phyloP scores from a whole-genome alignment of 2,888 invertebrate genomes.

The Hyles lineata region DNA sequence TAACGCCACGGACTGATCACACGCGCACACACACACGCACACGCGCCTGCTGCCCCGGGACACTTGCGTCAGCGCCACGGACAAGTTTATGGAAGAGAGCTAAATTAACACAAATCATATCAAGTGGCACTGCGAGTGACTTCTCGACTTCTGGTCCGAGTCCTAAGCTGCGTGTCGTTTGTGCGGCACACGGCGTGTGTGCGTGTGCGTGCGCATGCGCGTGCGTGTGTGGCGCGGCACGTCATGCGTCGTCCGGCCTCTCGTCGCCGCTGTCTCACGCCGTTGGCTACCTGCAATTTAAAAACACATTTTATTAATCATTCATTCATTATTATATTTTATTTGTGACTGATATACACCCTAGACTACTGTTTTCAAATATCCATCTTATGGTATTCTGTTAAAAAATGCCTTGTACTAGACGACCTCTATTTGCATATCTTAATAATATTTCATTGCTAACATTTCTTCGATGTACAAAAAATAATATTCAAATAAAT shows the following conservation, averaged over 20 bases:
- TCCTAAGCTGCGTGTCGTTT: not conserved
- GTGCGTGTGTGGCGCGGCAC: conserved; percentile 25
- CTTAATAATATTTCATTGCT: too few species aligned
- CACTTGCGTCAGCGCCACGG: not conserved
- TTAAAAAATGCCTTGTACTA: too few species aligned
- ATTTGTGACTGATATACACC: too few species aligned
- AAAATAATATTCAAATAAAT: too few species aligned
- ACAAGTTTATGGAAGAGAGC: not conserved
- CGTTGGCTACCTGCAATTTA: conserved; percentile 65
- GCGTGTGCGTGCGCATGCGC: conserved; percentile 15
- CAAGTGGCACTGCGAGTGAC: not conserved
- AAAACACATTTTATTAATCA: not conserved
- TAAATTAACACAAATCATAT: not conserved
- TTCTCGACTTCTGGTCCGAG: not conserved
- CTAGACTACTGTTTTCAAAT: too few species aligned
- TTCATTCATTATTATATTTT: not conserved
- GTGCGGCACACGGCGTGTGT: not conserved
- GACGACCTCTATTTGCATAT: too few species aligned
- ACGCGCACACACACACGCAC: conserved; percentile 5
- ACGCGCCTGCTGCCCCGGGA: not conserved
- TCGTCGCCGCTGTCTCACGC: conserved; percentile 48
- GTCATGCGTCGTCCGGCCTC: conserved; percentile 35
- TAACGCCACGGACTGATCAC: conserved; percentile 17
- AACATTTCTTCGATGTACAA: too few species aligned
- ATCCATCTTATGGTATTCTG: too few species aligned